These are phyloP conservation scores for Periphyllus acericola DNA, from an alignment of 2,888 invertebrate genomes.

Conservation along the genomic window DNA sequence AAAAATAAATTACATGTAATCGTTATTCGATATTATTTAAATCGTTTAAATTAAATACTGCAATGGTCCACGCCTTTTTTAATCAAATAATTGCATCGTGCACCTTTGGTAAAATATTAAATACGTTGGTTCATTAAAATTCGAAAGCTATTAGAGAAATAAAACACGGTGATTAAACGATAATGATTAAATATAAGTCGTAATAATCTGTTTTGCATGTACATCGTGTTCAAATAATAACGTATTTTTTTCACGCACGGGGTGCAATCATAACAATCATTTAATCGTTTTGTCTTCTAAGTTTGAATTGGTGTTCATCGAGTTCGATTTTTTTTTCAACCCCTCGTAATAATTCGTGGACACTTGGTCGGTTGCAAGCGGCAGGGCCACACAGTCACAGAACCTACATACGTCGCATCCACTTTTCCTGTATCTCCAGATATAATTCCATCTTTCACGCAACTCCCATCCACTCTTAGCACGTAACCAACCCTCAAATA, in stretches of 20 bases:
- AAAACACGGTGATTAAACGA: not conserved
- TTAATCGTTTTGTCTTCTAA: not conserved
- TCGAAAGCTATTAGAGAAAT: not conserved
- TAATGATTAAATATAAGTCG: not conserved
- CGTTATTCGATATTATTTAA: not conserved
- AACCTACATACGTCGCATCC: no score
- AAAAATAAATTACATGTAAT: not conserved
- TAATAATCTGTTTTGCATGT: not conserved
- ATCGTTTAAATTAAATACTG: not conserved
- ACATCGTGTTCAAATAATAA: no score
- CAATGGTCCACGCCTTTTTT: slow-evolving; percentile 34
- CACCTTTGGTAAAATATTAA: not conserved
- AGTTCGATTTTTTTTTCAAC: not conserved
- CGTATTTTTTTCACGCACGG: no score
- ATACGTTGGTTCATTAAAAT: not conserved
- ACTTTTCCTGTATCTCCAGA: no score
- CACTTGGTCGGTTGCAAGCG: no score
- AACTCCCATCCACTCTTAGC: no score
- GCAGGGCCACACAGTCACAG: no score
- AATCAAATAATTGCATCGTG: slow-evolving; percentile 17
- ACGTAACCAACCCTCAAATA: no score
- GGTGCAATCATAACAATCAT: no score
- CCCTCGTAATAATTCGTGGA: not conserved
- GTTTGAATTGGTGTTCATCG: not conserved
- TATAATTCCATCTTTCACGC: no score